Evolutionary conservation across 2,113 vertebrate species (phyloP), one percentile per base, ranked within the genome.

Genomic region (Hippocampus guttulatus): DNA sequence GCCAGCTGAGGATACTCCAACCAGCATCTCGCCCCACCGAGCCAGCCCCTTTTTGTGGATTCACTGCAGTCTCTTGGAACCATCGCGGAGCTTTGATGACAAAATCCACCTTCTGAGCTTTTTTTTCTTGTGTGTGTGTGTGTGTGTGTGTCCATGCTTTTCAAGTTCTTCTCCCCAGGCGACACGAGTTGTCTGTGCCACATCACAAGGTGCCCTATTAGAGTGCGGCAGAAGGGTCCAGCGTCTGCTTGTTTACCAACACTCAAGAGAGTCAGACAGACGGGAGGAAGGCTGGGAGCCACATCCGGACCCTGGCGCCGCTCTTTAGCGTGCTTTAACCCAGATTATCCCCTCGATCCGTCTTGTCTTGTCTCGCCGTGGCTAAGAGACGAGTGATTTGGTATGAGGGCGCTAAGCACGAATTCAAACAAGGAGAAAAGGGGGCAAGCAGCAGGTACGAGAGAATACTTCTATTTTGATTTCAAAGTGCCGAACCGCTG

Each of bases 71-170:
- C 55, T 75, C 79, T 83, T 79, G 80, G 86, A 88, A 88, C 74
- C 81, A 77, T 74, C 33, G 77, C 80, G 75, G 82, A 79, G 85
- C 87, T 90, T 92, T 92, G 83, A 91, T 88, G 87, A 82, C 85
- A 79, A 92, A 91, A 92, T 91, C 89, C 87, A 87, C 89, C 84
- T 86, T 90, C 85, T 88, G 84, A 88, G 79, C 81, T 60, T 73
- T 85, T 64, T 63, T 76, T 41, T 0, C 74, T 64, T 49, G 63
- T 25, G 54, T 12, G 11, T 14, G 23, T 27, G 16, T 8, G 15
- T 60, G 57, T 16, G 5, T 18, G 70, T 64, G 65, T 33, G 30
- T 64, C 73, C 63, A 49, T 64, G 65, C 49, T 80, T 91, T 91
- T 93, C 78, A 92, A 90, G 91, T 90, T 5, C 61, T 71, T 87